Evolutionary conservation across 2,113 vertebrate genomes (phyloP).

Genomic region (Pelusios castaneus): DNA sequence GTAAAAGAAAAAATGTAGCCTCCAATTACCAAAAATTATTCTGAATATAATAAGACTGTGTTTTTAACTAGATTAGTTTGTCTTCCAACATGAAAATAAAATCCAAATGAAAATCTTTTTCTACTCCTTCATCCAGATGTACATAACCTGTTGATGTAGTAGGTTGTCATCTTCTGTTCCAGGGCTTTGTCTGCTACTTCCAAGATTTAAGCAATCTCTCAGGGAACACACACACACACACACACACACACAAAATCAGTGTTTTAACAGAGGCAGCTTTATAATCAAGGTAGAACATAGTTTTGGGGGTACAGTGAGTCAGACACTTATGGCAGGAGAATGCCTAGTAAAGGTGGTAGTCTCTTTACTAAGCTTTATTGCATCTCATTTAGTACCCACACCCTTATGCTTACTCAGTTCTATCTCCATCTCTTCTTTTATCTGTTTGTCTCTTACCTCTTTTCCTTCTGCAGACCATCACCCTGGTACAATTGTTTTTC

Average conservation of each 20-base stretch:
- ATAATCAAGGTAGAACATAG: neutral
- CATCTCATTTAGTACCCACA: neutral
- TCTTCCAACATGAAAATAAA: neutral
- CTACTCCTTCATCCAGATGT: neutral
- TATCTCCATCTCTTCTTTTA: neutral
- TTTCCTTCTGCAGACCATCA: neutral
- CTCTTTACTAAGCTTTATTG: neutral
- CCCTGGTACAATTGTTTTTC: neutral
- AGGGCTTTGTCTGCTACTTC: neutral
- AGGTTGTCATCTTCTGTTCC: accelerated
- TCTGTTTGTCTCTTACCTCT: neutral
- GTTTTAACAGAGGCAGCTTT: accelerated
- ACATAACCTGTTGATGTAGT: neutral
- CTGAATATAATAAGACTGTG: neutral
- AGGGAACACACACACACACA: neutral
- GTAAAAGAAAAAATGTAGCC: neutral
- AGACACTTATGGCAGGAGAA: neutral
- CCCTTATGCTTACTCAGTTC: neutral
- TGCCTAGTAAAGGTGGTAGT: neutral
- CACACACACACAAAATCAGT: no score
- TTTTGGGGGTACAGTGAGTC: neutral
- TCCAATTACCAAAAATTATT: neutral
- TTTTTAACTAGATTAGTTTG: neutral
- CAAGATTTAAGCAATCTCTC: neutral
- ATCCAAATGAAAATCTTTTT: neutral